These are phyloP conservation scores for Sparidentex hasta DNA, from an alignment of 2,797 vertebrate species.

Conservation along the genomic window DNA sequence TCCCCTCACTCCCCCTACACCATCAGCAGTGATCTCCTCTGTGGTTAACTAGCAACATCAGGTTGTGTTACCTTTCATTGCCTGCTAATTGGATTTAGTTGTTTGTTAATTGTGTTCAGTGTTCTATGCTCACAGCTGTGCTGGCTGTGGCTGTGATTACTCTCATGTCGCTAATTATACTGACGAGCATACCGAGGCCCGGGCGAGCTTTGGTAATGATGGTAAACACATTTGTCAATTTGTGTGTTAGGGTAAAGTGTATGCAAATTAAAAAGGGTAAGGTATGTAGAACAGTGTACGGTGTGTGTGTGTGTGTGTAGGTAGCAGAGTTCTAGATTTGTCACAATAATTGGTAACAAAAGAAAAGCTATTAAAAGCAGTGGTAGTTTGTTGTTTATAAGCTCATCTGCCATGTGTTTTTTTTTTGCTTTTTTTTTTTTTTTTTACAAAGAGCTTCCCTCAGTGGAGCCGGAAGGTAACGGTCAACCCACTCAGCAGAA, in stretches of 20 bases:
- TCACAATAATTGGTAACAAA: conserved; percentile 4
- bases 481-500: background rate
- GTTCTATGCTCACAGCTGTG: conserved; percentile 68
- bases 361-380: background rate
- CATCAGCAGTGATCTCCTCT: conserved; percentile 44
- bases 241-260: conserved; percentile 49
- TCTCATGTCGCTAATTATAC: conserved; percentile 71
- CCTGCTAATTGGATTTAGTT: conserved; percentile 78
- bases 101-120: conserved; percentile 70
- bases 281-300: background rate
- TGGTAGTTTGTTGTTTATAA: background rate
- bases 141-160: conserved; percentile 67
- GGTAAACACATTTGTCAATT: conserved; percentile 68
- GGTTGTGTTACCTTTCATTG: conserved; percentile 72
- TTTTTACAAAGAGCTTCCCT: background rate
- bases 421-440: background rate
- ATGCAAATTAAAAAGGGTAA: conserved; percentile 46
- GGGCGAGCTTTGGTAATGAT: conserved; percentile 63
- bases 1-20: background rate
- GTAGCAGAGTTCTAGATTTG: conserved; percentile 11
- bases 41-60: conserved; percentile 68
- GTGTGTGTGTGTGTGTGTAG: background rate
- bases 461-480: no score
- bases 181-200: conserved; percentile 48
- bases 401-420: background rate